Percentiles rank a stretch among this genome's conserved stretches.
phyloP scores from a whole-genome alignment of 2,888 invertebrate genomes.

The Eulithis testata region DNA sequence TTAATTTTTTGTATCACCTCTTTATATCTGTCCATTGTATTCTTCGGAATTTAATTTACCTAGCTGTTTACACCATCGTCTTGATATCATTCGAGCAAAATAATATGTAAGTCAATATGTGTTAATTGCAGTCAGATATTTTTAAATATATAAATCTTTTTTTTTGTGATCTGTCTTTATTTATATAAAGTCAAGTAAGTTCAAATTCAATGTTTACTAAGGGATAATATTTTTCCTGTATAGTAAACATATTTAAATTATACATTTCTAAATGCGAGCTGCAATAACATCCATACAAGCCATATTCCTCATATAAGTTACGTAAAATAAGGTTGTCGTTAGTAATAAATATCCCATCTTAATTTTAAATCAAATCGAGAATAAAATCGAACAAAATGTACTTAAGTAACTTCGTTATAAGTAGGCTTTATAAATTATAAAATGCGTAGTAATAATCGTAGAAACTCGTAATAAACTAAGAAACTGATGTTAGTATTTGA shows the following conservation, averaged over 20 bases:
- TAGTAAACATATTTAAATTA: too few relatives aligned
- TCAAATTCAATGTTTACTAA: too few relatives aligned
- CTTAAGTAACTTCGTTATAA: conserved; percentile 82
- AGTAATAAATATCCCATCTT: conserved; percentile 75
- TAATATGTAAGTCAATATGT: conserved; percentile 54
- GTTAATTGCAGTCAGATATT: conserved; percentile 44
- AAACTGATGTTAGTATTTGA: conserved; percentile 76
- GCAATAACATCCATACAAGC: conserved; percentile 59
- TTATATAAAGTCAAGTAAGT: too few relatives aligned
- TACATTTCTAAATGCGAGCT: conserved; percentile 56
- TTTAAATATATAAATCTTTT: not conserved
- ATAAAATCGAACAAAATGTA: conserved; percentile 82
- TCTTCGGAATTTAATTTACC: conserved; percentile 53
- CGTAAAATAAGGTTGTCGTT: conserved; percentile 78
- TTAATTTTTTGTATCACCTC: conserved; percentile 76
- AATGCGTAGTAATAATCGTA: conserved; percentile 80
- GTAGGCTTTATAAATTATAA: conserved; percentile 84
- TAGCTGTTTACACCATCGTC: conserved; percentile 59
- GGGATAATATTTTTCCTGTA: too few relatives aligned
- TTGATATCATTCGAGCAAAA: conserved; percentile 71
- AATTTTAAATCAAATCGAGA: conserved; percentile 71
- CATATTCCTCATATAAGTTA: conserved; percentile 63
- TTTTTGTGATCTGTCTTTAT: too few relatives aligned
- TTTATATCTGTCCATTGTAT: conserved; percentile 78
- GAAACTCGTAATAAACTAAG: conserved; percentile 74